Evolutionary conservation across 2,888 invertebrate species (phyloP), one percentile per base, ranked within the genome.

Genomic region (Elegia similella): DNA sequence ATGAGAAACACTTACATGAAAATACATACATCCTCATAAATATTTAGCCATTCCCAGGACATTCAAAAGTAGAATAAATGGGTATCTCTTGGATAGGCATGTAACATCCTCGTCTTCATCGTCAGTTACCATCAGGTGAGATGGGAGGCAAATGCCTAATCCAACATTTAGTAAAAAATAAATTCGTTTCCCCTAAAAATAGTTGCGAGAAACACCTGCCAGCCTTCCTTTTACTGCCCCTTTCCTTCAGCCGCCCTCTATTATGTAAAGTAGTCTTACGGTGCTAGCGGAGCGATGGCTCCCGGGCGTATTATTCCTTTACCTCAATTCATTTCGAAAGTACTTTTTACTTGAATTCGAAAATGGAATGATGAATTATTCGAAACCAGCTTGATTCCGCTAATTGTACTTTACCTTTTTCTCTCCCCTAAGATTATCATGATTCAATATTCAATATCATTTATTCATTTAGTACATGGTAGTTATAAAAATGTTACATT

Each of bases 251-350:
- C 52, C 13, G 43, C 30, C 23, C 44, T 44, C 44, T 55, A 55
- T 55, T 55, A 55, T 55, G 54, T 55, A 55, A 55, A 55, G 30
- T 29, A 54, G 53, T 6, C 42, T 50, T 53, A 30, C 53, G 3
- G 38, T 16, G 13, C 6, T n/a, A 16, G 10, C 42, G 15, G 43
- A 43, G 23, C 30, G n/a, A 55, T 32, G 44, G 32, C 54, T 34
- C 54, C 44, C 54, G 10, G 12, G n/a, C 10, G 54, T n/a, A 44
- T 44, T 15, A 29, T 43, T 29, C 43, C 44, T 13, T 30, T 13
- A 17, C 54, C 12, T 17, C n/a, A 34, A 46, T 44, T 55, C 54
- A 55, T 44, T 55, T 44, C 12, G 29, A 12, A 34, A 44, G 34
- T 52, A 52, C 30, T 54, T 54, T 54, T 55, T 32, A 34, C 54